Percentiles rank a stretch among this genome's conserved stretches.
Evolutionary conservation across 1,140 invertebrate species (phyloP).

Genomic region (Dreissena rostriformis): DNA sequence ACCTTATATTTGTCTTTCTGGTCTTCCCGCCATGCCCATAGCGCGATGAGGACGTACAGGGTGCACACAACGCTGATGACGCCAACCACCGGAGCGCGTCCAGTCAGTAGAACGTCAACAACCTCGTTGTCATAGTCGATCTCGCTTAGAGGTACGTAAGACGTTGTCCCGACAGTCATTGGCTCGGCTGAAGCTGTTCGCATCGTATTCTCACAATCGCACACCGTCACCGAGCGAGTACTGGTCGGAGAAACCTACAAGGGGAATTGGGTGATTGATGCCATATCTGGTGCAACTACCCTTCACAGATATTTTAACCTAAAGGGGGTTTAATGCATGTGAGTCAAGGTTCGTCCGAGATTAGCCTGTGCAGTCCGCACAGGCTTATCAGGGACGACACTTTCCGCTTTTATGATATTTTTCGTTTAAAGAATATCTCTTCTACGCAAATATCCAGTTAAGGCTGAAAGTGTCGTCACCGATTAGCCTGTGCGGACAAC

Average conservation of each 20-base stretch:
- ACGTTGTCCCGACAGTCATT: constrained; percentile 46
- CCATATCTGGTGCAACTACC: no score
- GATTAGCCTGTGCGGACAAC: no score
- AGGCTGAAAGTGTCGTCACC: no score
- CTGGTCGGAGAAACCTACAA: constrained; percentile 37
- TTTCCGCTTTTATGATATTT: no score
- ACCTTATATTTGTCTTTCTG: constrained; percentile 57
- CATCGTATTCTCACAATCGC: constrained; percentile 12
- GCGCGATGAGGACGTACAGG: constrained; percentile 41
- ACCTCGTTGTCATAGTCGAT: constrained; percentile 40
- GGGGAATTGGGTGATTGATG: no score
- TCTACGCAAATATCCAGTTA: no score
- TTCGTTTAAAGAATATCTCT: no score
- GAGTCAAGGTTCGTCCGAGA: no score
- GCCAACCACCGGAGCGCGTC: constrained; percentile 42
- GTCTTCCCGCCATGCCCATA: constrained; percentile 57
- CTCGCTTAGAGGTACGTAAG: constrained; percentile 44
- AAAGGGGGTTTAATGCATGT: no score
- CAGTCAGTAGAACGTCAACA: background rate
- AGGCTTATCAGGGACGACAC: no score
- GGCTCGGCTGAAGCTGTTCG: background rate
- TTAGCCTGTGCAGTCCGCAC: no score
- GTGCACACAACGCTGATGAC: constrained; percentile 15
- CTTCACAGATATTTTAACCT: no score
- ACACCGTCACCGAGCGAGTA: constrained; percentile 16